A percentile compares a stretch with the other conserved stretches of the same genome.
Evolutionary conservation across 2,888 invertebrate species (phyloP).

Genomic region (Cancer borealis): DNA sequence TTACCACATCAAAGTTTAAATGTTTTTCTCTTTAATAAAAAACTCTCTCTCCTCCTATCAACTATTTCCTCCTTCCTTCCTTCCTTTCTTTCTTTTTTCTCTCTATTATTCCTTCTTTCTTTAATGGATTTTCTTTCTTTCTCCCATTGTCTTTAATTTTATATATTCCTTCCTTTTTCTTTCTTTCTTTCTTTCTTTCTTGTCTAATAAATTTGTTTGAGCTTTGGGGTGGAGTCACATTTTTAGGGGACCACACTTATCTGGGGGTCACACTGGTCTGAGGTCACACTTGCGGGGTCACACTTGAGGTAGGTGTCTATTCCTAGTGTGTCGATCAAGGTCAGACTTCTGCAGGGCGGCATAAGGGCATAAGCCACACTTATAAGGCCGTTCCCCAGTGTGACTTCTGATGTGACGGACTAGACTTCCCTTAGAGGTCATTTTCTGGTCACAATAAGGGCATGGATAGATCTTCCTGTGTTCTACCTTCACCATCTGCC

Average conservation of each 20-base stretch:
- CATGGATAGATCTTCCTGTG: slow-evolving; percentile 57
- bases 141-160: not conserved
- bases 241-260: too few relatives aligned
- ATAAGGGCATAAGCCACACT: slow-evolving; percentile 67
- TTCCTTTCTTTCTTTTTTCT: not conserved
- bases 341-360: slow-evolving; percentile 73
- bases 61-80: too few relatives aligned
- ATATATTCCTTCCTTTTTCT: not conserved
- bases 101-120: not conserved
- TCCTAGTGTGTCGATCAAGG: slow-evolving; percentile 67
- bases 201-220: too few relatives aligned
- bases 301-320: slow-evolving; percentile 50
- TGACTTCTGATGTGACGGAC: slow-evolving; percentile 72
- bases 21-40: too few relatives aligned
- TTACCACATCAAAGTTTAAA: too few relatives aligned
- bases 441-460: slow-evolving; percentile 70
- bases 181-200: not conserved
- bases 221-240: too few relatives aligned
- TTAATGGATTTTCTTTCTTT: not conserved
- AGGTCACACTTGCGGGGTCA: not conserved
- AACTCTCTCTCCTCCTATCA: too few relatives aligned
- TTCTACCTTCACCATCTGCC: slow-evolving; percentile 43
- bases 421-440: slow-evolving; percentile 69
- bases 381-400: slow-evolving; percentile 74
- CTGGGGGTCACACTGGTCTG: too few relatives aligned